Conservation (phyloP, 2,888 invertebrate species). For the Brachyopa scutellaris region DNA sequence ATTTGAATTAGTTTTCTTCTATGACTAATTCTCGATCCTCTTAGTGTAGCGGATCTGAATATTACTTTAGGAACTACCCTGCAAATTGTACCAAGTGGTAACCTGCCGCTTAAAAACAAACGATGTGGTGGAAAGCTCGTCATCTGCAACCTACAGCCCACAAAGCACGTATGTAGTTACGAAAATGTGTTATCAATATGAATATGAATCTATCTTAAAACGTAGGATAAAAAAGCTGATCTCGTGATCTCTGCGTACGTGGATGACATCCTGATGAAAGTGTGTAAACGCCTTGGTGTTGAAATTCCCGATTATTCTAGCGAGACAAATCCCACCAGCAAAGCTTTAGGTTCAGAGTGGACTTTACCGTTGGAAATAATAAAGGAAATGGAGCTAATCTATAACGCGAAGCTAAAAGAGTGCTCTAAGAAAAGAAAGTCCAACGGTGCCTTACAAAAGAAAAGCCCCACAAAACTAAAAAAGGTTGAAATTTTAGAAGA, state of each 20-base stretch:
- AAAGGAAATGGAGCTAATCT: conserved; percentile 85
- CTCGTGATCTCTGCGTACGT: conserved; percentile 94
- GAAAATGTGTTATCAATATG: background rate
- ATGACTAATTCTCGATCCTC: conserved; percentile 74
- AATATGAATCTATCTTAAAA: background rate
- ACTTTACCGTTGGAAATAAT: conserved; percentile 86
- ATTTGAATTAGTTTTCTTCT: background rate
- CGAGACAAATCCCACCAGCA: conserved; percentile 86
- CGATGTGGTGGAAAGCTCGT: conserved; percentile 94
- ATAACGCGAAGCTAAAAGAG: conserved; percentile 80
- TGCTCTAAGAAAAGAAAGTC: conserved; percentile 75
- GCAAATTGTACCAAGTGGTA: conserved; percentile 98
- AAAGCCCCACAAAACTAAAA: conserved; percentile 37
- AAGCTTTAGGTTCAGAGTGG: conserved; percentile 85
- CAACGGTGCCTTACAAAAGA: background rate
- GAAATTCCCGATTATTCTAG: conserved; percentile 88
- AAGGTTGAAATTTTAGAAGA: conserved; percentile 37
- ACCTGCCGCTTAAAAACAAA: conserved; percentile 92
- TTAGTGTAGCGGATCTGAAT: conserved; percentile 94
- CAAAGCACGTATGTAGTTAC: conserved; percentile 91
- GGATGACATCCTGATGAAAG: conserved; percentile 89
- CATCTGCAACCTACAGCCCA: conserved; percentile 98
- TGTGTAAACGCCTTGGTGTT: conserved; percentile 89
- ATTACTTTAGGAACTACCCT: conserved; percentile 98
- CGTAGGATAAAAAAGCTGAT: conserved; percentile 94